Evolutionary conservation across 1,140 invertebrate species (phyloP), one percentile per base, ranked within the genome.

Genomic region (Melitaea cinxia): DNA sequence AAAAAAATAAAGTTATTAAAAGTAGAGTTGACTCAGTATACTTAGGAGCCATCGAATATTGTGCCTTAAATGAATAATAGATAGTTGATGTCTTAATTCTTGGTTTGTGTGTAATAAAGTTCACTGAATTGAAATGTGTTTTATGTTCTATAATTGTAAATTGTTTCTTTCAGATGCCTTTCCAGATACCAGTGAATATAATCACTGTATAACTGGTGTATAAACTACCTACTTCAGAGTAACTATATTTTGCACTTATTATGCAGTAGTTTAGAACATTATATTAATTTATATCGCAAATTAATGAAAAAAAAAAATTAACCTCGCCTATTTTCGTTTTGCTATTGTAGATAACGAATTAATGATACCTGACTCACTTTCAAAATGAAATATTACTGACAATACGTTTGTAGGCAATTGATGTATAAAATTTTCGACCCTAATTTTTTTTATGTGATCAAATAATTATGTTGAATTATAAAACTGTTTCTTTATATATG

Each of bases 341-440:
- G 78, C 79, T 85, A 74, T 66, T 86, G 80, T 89, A 87, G 82
- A 85, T 86, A 85, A 78, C 68, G 39, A 70, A 73, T 53, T 82
- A 74, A 81, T 19, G 28, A 17, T 42, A 42, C 37, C 37, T 15
- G 14, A 6, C 2, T 42, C 37, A 42, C 37, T 42, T 42, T 42
- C 37, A 7, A 42, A 2, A 42, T 42, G n/a, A 39, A 39, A 39
- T 28, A 10, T 33, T 12, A 33, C 30, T 33, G n/a, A 33, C 30
- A n/a, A 39, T 1, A 14, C 35, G 35, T 39, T 2, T 12, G 2
- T 39, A 39, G 35, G 14, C 35, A 14, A 39, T n/a, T 33, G 30
- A 33, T 33, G n/a, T n/a, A n/a, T n/a, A n/a, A n/a, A n/a, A n/a
- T n/a, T n/a, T n/a, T n/a, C n/a, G n/a, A n/a, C n/a, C n/a, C n/a